These are phyloP conservation scores for Lutraria lutraria DNA, from an alignment of 2,888 invertebrate genomes.

Conservation along the genomic window DNA sequence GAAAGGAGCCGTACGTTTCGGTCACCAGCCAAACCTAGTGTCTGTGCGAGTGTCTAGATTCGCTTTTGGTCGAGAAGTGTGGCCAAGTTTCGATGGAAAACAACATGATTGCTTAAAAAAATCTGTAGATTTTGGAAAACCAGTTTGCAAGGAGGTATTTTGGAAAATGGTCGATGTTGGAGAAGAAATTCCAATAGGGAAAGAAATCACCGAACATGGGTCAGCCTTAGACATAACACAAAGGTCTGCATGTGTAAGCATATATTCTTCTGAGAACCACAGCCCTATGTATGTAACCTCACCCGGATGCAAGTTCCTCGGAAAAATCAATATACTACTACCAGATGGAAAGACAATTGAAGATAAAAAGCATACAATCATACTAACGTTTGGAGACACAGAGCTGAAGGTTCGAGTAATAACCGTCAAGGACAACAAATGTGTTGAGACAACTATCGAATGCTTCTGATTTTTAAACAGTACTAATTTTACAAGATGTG, in stretches of 20 bases:
- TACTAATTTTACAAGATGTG: neutral
- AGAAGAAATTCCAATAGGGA: neutral
- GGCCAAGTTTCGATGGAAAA: conserved; percentile 13
- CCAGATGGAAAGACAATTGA: neutral
- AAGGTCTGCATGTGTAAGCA: neutral
- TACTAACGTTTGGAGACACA: conserved; percentile 21
- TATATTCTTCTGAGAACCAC: conserved; percentile 1
- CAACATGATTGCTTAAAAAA: conserved; percentile 8
- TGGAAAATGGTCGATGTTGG: conserved; percentile 18
- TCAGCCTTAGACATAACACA: neutral
- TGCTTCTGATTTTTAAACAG: neutral
- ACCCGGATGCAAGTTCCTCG: neutral
- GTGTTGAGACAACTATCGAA: neutral
- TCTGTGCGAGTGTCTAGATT: conserved; percentile 5
- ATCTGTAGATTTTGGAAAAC: neutral
- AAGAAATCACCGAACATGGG: neutral
- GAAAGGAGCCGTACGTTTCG: conserved; percentile 30
- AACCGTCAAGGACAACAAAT: neutral
- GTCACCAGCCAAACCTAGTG: conserved; percentile 13
- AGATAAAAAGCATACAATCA: conserved; percentile 8
- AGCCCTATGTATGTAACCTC: neutral
- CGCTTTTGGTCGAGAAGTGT: conserved; percentile 20
- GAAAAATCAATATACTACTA: neutral
- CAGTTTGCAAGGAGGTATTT: conserved; percentile 1
- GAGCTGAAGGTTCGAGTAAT: conserved; percentile 3